Conservation (phyloP, 2,113 vertebrate species). For the Coptodon rendalli region DNA sequence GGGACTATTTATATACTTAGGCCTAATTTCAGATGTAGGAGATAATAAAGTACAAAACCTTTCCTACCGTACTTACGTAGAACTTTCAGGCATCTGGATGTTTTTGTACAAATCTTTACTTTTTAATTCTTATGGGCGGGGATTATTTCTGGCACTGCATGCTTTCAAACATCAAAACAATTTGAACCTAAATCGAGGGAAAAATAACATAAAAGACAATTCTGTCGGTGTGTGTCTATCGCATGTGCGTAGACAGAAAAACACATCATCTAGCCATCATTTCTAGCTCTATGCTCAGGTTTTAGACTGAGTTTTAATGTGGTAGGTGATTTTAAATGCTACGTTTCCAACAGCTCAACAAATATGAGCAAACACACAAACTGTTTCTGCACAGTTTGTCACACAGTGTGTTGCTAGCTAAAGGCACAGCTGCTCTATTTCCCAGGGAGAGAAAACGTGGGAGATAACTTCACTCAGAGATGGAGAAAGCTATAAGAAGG, state of each 20-base stretch:
- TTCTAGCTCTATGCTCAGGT: neutral
- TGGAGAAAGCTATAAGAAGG: neutral
- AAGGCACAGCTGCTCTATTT: neutral
- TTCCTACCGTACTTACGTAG: neutral
- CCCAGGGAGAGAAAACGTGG: neutral
- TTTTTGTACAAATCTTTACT: neutral
- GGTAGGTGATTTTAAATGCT: neutral
- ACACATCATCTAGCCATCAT: neutral
- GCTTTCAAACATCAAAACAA: neutral
- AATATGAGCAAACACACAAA: neutral
- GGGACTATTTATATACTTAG: neutral
- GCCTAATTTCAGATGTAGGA: neutral
- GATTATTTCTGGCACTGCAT: neutral
- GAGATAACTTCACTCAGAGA: neutral
- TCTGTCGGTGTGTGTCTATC: neutral
- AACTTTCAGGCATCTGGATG: neutral
- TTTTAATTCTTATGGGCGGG: neutral
- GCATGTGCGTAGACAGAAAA: neutral
- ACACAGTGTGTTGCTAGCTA: neutral
- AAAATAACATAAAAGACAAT: neutral
- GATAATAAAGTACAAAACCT: neutral
- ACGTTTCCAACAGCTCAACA: neutral
- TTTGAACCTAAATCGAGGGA: neutral
- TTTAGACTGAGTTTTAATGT: neutral
- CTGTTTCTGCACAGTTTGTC: neutral